Evolutionary conservation across 2,113 vertebrate genomes (phyloP), one percentile per base, ranked within the genome.

Genomic region (Kryptolebias marmoratus): DNA sequence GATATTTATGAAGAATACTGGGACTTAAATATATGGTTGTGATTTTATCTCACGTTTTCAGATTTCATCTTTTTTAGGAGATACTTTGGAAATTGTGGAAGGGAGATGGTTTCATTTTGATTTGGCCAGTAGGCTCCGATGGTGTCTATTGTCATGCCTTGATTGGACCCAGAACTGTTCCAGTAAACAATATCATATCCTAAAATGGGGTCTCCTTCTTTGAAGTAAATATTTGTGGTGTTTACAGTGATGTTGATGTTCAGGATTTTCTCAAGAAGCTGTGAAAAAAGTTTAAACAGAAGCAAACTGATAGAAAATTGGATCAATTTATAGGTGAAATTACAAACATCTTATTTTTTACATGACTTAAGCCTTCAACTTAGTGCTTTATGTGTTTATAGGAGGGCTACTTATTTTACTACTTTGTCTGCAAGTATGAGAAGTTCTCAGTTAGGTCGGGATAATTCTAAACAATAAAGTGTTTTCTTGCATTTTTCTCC

Each of bases 181-280:
- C 90, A 90, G 2, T 72, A 42, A 1, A 90, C 10, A 14, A 90
- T 75, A 8, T 90, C 83, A 60, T 90, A 60, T 90, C 82, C 89
- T 12, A 85, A 27, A 27, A 5, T 62, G 49, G 83, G 80, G 50
- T 87, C 83, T 39, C 89, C 87, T 14, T n/a, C 9, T 22, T 86
- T n/a, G 68, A 90, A 92, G 14, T 1, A 66, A 36, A 90, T 39
- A 2, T 56, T 57, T 14, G 79, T 84, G 31, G 1, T 39, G 28
- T 80, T 18, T 32, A 90, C 64, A n/a, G 68, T 81, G 22, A 83
- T 66, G 71, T 88, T 86, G 30, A 88, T 73, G 22, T 75, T 70
- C 36, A 61, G 55, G 39, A 92, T 84, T 81, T 76, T 85, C 10
- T 1, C 14, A 11, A 89, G 45, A 75, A 90, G 83, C 87, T 89